These are phyloP conservation scores for Urocynchramus pylzowi DNA, from an alignment of 2,113 vertebrate species.

Conservation along the genomic window DNA sequence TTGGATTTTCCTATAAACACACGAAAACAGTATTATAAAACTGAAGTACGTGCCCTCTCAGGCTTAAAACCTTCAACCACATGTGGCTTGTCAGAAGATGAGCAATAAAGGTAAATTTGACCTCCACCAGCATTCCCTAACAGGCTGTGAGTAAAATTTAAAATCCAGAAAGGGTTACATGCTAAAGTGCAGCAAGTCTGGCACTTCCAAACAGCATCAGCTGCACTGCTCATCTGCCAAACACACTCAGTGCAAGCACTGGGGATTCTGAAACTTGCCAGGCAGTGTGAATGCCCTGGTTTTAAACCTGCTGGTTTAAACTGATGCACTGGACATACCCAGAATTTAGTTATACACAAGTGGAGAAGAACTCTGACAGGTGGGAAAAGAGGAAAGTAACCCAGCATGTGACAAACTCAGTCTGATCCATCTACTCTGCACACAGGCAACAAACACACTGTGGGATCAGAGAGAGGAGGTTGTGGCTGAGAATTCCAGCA, in stretches of 20 bases:
- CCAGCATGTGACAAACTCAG: neutral
- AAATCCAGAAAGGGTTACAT: neutral
- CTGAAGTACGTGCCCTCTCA: neutral
- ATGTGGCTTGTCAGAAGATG: neutral
- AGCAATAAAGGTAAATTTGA: neutral
- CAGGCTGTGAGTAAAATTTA: neutral
- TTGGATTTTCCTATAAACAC: conserved; percentile 88
- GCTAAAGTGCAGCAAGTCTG: neutral
- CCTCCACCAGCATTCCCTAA: neutral
- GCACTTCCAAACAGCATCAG: neutral
- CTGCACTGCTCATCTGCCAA: neutral
- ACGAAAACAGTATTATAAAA: neutral
- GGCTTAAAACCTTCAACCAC: neutral
- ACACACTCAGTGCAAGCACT: neutral
- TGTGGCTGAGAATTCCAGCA: neutral
- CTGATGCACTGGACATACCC: neutral
- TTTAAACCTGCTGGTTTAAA: neutral
- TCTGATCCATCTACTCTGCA: neutral
- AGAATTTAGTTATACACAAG: neutral
- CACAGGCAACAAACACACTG: neutral
- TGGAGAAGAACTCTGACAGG: neutral
- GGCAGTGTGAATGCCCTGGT: neutral
- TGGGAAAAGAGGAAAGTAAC: neutral
- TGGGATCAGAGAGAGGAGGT: neutral
- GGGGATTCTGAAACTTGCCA: neutral